Conservation (phyloP, 2,797 vertebrate species). For the Anolis apletophallus region DNA sequence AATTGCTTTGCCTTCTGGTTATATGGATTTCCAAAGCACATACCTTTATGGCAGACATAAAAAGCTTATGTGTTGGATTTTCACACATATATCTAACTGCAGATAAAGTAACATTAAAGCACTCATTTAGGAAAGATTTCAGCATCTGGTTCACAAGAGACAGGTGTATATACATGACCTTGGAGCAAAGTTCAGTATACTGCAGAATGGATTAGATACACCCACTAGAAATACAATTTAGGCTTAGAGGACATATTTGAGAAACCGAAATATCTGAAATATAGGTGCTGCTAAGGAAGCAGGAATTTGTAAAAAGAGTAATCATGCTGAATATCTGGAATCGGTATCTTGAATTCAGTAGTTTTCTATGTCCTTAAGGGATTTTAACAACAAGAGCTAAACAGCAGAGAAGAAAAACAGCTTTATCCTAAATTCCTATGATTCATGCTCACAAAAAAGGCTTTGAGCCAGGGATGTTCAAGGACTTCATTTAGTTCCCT, state of each 20-base stretch:
- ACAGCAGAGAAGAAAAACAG: too few relatives aligned
- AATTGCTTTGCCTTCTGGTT: constrained; percentile 25
- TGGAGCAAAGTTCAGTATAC: constrained; percentile 25
- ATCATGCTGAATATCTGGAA: not conserved
- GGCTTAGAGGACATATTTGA: not conserved
- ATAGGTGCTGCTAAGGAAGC: not conserved
- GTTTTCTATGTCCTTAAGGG: too few relatives aligned
- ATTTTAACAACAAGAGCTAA: too few relatives aligned
- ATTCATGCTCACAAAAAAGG: too few relatives aligned
- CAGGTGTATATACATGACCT: not conserved
- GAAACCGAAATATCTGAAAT: not conserved
- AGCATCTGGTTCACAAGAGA: not conserved
- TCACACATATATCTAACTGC: not conserved
- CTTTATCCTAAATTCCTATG: too few relatives aligned
- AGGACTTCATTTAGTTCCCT: too few relatives aligned
- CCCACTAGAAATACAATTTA: not conserved
- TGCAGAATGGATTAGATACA: not conserved
- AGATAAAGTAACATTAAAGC: constrained; percentile 15
- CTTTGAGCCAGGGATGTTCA: too few relatives aligned
- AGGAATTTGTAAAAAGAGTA: not conserved
- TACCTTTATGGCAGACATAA: not conserved
- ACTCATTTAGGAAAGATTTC: not conserved
- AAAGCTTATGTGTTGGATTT: constrained; percentile 28
- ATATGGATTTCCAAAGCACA: constrained; percentile 8
- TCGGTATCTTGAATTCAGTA: not conserved